phyloP scores from a whole-genome alignment of 2,888 invertebrate genomes.

The Apotomis turbidana region DNA sequence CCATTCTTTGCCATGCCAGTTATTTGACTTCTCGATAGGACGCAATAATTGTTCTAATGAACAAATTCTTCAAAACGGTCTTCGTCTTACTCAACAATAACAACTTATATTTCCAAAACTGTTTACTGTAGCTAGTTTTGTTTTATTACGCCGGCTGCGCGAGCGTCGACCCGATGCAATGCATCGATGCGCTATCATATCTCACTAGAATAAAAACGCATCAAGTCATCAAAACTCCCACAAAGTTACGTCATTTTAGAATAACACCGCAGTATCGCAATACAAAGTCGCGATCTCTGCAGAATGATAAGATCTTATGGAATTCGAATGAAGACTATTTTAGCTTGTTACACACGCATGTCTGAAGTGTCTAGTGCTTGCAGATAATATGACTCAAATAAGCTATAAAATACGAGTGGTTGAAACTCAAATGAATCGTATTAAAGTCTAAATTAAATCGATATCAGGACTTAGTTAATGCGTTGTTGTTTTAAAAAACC shows the following conservation, averaged over 20 bases:
- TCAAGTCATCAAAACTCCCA: not conserved
- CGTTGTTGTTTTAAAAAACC: conserved; percentile 1
- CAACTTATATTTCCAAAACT: conserved; percentile 8
- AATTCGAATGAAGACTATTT: not conserved
- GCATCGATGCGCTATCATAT: conserved; percentile 38
- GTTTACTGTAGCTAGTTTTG: conserved; percentile 39
- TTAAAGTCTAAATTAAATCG: conserved; percentile 11
- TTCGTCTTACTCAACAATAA: too few relatives aligned
- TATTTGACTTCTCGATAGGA: too few relatives aligned
- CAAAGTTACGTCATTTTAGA: not conserved
- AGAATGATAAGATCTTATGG: conserved; percentile 17
- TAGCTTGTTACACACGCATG: not conserved
- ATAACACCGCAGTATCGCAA: conserved; percentile 42
- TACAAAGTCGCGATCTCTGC: conserved; percentile 11
- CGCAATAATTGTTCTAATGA: too few relatives aligned
- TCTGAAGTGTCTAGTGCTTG: not conserved
- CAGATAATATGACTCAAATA: not conserved
- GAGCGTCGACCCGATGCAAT: conserved; percentile 58
- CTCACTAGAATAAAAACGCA: not conserved
- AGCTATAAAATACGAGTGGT: not conserved
- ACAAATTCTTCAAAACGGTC: too few relatives aligned
- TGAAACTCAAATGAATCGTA: conserved; percentile 10
- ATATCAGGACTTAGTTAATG: not conserved
- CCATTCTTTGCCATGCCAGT: too few relatives aligned
- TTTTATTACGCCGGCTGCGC: conserved; percentile 55